A percentile compares a stretch with the other conserved stretches of the same genome.
phyloP scores from a whole-genome alignment of 2,113 vertebrate genomes.

The Labeo rohita region DNA sequence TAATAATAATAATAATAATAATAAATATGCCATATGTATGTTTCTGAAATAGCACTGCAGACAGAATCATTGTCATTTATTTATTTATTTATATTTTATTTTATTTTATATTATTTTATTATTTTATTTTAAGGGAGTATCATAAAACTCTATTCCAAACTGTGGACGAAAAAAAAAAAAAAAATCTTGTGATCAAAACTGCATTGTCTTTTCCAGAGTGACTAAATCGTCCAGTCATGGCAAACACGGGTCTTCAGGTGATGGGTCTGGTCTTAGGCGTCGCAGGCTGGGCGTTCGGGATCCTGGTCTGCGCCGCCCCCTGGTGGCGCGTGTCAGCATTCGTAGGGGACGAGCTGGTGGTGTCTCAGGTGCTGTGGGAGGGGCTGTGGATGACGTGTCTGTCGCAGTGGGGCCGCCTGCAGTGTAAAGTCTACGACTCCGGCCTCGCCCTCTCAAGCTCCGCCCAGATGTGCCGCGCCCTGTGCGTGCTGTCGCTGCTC shows the following conservation, averaged over 20 bases:
- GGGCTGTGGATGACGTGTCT: constrained; percentile 90
- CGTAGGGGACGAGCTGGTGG: constrained; percentile 84
- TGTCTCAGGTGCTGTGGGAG: constrained; percentile 85
- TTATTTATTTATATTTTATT: too few relatives aligned
- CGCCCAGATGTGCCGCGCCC: constrained; percentile 76
- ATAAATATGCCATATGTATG: too few relatives aligned
- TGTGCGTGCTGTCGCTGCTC: constrained; percentile 79
- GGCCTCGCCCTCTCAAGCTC: constrained; percentile 80
- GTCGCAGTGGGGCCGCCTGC: constrained; percentile 79
- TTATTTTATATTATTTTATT: not conserved
- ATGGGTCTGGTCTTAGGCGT: constrained; percentile 78
- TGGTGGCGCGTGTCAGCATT: constrained; percentile 85
- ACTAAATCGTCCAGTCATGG: constrained; percentile 68
- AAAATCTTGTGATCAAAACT: too few relatives aligned
- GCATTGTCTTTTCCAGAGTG: not conserved
- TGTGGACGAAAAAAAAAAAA: too few relatives aligned
- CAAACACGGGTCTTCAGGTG: constrained; percentile 82
- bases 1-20: too few relatives aligned
- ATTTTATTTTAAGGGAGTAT: not conserved
- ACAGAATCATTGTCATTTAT: too few relatives aligned
- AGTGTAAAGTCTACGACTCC: constrained; percentile 85
- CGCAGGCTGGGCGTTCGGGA: constrained; percentile 78
- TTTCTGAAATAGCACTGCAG: too few relatives aligned
- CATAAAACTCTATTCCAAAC: not conserved
- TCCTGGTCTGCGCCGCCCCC: constrained; percentile 79